A percentile compares a stretch with the other conserved stretches of the same genome.
Conservation (phyloP, 2,797 vertebrate species). For the Moxostoma hubbsi region DNA sequence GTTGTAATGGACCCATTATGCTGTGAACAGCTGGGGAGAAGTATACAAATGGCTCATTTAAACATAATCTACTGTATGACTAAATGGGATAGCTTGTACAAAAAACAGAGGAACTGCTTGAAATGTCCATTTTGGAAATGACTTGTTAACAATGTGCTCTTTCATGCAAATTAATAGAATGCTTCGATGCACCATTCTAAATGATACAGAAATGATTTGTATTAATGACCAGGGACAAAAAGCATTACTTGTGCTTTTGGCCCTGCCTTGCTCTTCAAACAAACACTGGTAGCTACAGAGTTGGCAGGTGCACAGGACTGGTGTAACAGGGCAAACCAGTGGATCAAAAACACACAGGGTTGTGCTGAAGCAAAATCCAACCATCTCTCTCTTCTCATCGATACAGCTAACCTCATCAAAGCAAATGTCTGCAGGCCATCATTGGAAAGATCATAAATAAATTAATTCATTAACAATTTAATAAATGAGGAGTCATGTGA, state of each 20-base stretch:
- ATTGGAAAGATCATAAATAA: neutral
- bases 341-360: neutral
- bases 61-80: slow-evolving; percentile 18
- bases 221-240: neutral
- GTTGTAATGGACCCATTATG: slow-evolving; percentile 38
- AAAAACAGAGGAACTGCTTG: slow-evolving; percentile 30
- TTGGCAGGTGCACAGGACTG: neutral
- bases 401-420: slow-evolving; percentile 28
- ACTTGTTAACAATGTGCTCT: neutral
- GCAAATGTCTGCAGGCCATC: neutral
- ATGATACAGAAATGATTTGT: slow-evolving; percentile 1
- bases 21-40: slow-evolving; percentile 23
- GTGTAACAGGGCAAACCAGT: neutral
- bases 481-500: too few species aligned
- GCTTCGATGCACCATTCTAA: slow-evolving; percentile 5
- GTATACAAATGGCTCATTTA: slow-evolving; percentile 33
- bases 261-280: neutral
- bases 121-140: slow-evolving; percentile 13
- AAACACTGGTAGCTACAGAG: slow-evolving; percentile 3
- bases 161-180: neutral
- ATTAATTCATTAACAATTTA: too few species aligned
- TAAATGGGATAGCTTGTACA: slow-evolving; percentile 20
- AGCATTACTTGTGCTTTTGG: neutral
- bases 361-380: neutral
- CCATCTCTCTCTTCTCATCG: neutral